Conservation (phyloP, 23 tunicate genomes). For the Diplosoma virens region DNA sequence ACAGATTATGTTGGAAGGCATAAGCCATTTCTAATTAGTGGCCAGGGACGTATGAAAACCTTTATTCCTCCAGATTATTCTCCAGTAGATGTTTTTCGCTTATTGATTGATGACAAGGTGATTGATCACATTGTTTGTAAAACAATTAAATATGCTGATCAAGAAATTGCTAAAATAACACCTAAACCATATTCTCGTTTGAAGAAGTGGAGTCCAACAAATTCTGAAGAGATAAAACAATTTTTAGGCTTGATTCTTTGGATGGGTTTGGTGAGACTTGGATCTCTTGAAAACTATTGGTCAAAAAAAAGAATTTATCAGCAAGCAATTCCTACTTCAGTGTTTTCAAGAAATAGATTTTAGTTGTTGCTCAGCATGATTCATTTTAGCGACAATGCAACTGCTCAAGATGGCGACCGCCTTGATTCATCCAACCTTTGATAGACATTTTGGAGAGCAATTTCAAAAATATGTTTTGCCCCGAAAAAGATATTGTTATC, state of each 20-base stretch:
- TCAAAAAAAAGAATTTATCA: conserved; percentile 10
- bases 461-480: conserved; percentile 15
- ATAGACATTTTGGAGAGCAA: conserved; percentile 22
- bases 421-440: conserved; percentile 24
- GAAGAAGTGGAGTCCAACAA: no score
- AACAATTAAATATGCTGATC: no score
- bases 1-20: no score
- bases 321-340: conserved; percentile 8
- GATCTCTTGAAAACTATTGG: conserved; percentile 26
- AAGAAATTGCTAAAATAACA: no score
- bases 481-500: conserved; percentile 32
- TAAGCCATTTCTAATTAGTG: no score
- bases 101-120: no score
- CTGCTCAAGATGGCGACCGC: background rate
- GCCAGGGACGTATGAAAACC: no score
- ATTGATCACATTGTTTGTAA: no score
- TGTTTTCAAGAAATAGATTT: conserved; percentile 21
- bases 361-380: conserved; percentile 17
- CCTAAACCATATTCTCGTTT: no score
- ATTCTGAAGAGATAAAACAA: conserved; percentile 28
- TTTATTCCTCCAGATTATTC: no score
- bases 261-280: conserved; percentile 33
- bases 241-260: conserved; percentile 18
- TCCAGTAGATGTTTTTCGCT: no score
- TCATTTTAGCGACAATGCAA: conserved; percentile 27